Base-by-base conservation (phyloP, 1,140 invertebrate species). In the Gryllus bimaculatus region DNA sequence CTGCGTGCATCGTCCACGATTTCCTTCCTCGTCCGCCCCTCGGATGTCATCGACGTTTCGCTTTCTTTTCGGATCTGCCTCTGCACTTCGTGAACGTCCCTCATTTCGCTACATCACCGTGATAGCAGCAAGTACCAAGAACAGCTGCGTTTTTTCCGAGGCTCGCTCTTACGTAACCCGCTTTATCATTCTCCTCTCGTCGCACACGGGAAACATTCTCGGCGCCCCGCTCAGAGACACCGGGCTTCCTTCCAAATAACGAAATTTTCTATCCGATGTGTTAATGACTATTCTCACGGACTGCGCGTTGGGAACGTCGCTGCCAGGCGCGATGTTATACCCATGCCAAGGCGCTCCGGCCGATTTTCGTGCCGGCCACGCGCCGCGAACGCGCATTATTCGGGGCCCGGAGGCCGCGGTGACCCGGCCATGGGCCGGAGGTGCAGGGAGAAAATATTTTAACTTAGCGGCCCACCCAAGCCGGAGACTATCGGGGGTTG, bases 381-480 rank as follows among this genome's bases (percentile, higher is more conserved):
- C 26, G 18, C 54, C 10, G 18, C 10, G 54, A 66, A 66, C 54
- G 54, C 54, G 54, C 54, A 66, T 66, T 66, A 1, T 66, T 66
- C 2, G 0, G 54, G 7, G 54, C 54, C 54, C 54, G 18, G 10
- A 0, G 10, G 54, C 54, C 54, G 54, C 54, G n/a, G 54, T 18
- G 54, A 66, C 54, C 54, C 54, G 54, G 54, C 54, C 54, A 66
- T 66, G n/a, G n/a, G n/a, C n/a, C n/a, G n/a, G n/a, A n/a, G n/a
- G 7, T 66, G 54, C 54, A 18, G 54, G 54, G 54, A 66, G 54
- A n/a, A n/a, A 66, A 66, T 66, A 66, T 66, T 66, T 66, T 66
- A 66, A 66, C n/a, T 66, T 66, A 66, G 54, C 54, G 54, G 54
- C 54, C 54, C n/a, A n/a, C n/a, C n/a, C n/a, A n/a, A n/a, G n/a